phyloP scores from a whole-genome alignment of 2,888 invertebrate genomes.

The Microctonus brassicae region DNA sequence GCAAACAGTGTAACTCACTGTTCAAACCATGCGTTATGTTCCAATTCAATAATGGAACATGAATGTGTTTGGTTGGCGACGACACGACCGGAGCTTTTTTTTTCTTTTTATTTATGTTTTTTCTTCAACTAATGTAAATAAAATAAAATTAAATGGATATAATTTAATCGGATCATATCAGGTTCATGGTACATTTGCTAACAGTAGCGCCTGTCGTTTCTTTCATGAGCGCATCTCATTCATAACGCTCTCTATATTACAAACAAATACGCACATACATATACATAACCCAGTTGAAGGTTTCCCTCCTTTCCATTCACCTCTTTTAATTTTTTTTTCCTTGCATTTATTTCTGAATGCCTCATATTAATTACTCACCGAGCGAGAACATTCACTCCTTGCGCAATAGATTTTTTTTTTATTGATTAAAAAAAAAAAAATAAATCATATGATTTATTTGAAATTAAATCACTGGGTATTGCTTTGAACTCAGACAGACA shows the following conservation, averaged over 20 bases:
- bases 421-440: neutral
- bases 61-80: neutral
- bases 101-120: constrained; percentile 31
- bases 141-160: constrained; percentile 50
- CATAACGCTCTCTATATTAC: constrained; percentile 23
- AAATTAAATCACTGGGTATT: neutral
- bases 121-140: constrained; percentile 38
- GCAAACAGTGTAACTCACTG: constrained; percentile 47
- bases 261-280: neutral
- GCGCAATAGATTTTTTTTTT: neutral
- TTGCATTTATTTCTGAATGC: neutral
- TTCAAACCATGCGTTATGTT: constrained; percentile 44
- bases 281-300: constrained; percentile 10
- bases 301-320: constrained; percentile 9
- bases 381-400: neutral
- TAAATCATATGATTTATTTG: neutral
- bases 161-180: constrained; percentile 48
- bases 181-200: constrained; percentile 46
- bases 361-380: constrained; percentile 11
- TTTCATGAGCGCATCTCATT: constrained; percentile 39
- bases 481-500: no score
- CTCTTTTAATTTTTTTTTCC: neutral
- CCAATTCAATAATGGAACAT: constrained; percentile 47
- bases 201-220: constrained; percentile 32
- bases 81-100: neutral